Evolutionary conservation across 2,797 vertebrate genomes (phyloP), one percentile per base, ranked within the genome.

Genomic region (Ciconia nigra): DNA sequence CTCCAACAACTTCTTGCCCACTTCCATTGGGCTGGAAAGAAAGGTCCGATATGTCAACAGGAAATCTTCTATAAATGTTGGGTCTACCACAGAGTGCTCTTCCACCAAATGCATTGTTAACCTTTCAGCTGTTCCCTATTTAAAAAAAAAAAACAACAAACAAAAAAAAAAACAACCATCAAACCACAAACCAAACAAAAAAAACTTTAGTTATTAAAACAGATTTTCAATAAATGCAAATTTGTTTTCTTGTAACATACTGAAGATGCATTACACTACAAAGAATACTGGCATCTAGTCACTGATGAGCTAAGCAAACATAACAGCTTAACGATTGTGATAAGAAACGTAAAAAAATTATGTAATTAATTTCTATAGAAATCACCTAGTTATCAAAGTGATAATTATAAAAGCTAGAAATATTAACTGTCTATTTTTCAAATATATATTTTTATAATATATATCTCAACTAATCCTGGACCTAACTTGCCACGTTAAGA

Each of bases 1-100:
- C 98, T 99, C 99, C 98, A 99, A 98, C 94, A 99, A 99, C 98
- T 99, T 99, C 98, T 99, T 99, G 96, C 99, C 99, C 98, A 99
- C 99, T 97, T 99, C 99, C 99, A 99, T 99, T 61, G 99, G 99
- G 98, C 99, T 99, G 91, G 99, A 99, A 97, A 99, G 99, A 98
- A 99, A 99, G 94, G 99, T 99, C 97, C 99, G 98, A 96, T 99
- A 99, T 0, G 99, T 99, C 83, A 99, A 97, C 78, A 99, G 98
- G 98, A 99, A 99, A 98, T 99, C 99, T 98, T 99, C 99, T 83
- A 99, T 99, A 98, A 99, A 99, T 5, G 99, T 99, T 97, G 99
- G 99, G 93, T 99, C 99, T 96, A 99, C 99, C 88, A 99, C 99
- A 1, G 99, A 99, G 98, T 99, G 99, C 84, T 99, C 99, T 98